phyloP scores from a whole-genome alignment of 2,113 vertebrate species.

The Columba janthina region DNA sequence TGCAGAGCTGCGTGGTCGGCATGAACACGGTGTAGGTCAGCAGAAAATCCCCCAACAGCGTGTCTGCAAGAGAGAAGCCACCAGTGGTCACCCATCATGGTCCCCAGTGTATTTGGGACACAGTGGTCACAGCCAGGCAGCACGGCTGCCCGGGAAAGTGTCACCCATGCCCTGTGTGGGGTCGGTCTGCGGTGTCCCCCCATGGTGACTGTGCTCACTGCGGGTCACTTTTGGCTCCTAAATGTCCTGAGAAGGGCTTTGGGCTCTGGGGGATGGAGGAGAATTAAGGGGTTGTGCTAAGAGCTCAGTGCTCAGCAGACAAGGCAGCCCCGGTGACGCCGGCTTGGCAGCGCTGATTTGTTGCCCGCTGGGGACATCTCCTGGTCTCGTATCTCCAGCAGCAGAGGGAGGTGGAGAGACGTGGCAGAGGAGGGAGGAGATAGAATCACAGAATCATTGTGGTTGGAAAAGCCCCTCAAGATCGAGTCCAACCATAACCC shows the following conservation, averaged over 20 bases:
- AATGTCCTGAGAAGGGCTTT: fast-evolving
- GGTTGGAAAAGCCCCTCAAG: too few species aligned
- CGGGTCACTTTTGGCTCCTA: neutral
- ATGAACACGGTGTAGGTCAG: constrained; percentile 93
- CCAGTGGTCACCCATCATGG: fast-evolving
- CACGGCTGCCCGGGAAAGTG: fast-evolving
- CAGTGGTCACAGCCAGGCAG: fast-evolving
- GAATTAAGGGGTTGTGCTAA: too few species aligned
- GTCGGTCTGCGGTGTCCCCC: neutral
- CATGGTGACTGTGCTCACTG: fast-evolving
- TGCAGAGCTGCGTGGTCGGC: constrained; percentile 87
- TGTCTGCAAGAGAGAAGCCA: constrained; percentile 72
- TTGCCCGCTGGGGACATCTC: constrained; percentile 23
- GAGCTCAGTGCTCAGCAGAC: neutral
- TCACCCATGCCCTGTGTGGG: fast-evolving
- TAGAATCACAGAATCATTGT: too few species aligned
- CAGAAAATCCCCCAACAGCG: constrained; percentile 88
- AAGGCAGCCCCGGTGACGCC: fast-evolving
- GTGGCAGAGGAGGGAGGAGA: neutral
- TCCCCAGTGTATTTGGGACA: neutral
- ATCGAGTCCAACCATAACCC: too few species aligned
- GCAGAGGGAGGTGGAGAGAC: neutral
- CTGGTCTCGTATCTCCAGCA: neutral
- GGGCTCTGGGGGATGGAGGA: neutral
- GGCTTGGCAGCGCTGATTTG: neutral